These are phyloP conservation scores for Jordanella pulchra DNA, from an alignment of 2,797 vertebrate species.

Conservation along the genomic window DNA sequence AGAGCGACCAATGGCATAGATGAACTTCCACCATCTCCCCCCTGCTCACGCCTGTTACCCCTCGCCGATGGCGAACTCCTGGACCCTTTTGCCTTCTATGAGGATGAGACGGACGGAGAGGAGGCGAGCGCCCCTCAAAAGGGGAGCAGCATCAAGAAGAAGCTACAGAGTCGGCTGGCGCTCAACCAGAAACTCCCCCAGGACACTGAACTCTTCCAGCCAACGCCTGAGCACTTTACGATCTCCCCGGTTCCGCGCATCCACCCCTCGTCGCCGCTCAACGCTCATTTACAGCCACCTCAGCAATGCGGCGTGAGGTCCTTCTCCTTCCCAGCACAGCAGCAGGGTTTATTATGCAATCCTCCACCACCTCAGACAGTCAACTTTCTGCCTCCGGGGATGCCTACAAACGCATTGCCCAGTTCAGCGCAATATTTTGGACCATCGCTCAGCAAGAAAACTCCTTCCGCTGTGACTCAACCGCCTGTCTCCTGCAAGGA, in stretches of 20 bases:
- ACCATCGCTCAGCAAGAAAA: slow-evolving; percentile 87
- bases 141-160: slow-evolving; percentile 89
- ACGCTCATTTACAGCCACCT: slow-evolving; percentile 75
- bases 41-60: slow-evolving; percentile 87
- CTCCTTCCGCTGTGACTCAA: slow-evolving; percentile 74
- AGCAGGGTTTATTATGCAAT: slow-evolving; percentile 94
- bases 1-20: slow-evolving; percentile 95
- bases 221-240: slow-evolving; percentile 95
- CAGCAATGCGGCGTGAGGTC: slow-evolving; percentile 83
- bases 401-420: slow-evolving; percentile 84
- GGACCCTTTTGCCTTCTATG: slow-evolving; percentile 96
- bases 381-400: slow-evolving; percentile 91
- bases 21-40: slow-evolving; percentile 92
- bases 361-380: slow-evolving; percentile 92
- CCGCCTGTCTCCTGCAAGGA: slow-evolving; percentile 80
- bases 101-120: slow-evolving; percentile 85
- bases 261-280: slow-evolving; percentile 76
- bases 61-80: slow-evolving; percentile 90
- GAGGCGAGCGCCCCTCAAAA: slow-evolving; percentile 87
- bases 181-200: slow-evolving; percentile 90
- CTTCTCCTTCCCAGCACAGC: slow-evolving; percentile 79
- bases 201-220: slow-evolving; percentile 82
- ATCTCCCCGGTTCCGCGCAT: slow-evolving; percentile 84
- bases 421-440: slow-evolving; percentile 85
- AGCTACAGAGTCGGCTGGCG: slow-evolving; percentile 90